These are phyloP conservation scores for Dasypolia templi DNA, from an alignment of 2,888 invertebrate species.

Conservation along the genomic window DNA sequence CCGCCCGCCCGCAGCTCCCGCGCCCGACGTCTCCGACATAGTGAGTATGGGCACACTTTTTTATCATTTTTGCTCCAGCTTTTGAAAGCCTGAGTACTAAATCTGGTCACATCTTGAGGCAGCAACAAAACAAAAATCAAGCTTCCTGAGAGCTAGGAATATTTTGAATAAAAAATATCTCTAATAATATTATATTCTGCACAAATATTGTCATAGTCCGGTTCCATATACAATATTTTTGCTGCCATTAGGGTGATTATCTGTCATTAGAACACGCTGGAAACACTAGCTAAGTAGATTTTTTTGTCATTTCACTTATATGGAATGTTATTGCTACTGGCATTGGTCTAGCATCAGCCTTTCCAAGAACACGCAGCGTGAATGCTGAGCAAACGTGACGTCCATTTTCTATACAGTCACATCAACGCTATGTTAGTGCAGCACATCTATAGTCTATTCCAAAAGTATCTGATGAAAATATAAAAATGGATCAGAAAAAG, in stretches of 20 bases:
- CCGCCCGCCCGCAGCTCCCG: constrained; percentile 55
- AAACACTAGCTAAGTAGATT: background rate
- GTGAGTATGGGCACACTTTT: constrained; percentile 13
- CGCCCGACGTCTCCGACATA: constrained; percentile 8
- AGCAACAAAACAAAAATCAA: background rate
- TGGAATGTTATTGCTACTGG: background rate
- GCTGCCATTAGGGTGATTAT: background rate
- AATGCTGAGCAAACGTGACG: background rate
- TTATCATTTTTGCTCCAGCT: background rate
- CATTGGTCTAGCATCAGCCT: background rate
- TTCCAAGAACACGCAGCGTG: background rate
- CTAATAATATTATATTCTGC: background rate
- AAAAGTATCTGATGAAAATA: background rate
- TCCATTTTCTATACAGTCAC: background rate
- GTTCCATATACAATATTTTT: background rate
- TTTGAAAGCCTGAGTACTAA: background rate
- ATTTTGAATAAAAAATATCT: no score
- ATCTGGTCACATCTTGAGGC: background rate
- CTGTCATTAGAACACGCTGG: background rate
- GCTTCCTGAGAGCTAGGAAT: background rate
- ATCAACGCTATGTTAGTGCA: background rate
- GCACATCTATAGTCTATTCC: background rate
- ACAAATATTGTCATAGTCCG: background rate
- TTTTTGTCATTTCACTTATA: background rate
- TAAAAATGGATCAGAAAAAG: background rate